Evolutionary conservation across 2,113 vertebrate genomes (phyloP).

Genomic region (Entelurus aequoreus): DNA sequence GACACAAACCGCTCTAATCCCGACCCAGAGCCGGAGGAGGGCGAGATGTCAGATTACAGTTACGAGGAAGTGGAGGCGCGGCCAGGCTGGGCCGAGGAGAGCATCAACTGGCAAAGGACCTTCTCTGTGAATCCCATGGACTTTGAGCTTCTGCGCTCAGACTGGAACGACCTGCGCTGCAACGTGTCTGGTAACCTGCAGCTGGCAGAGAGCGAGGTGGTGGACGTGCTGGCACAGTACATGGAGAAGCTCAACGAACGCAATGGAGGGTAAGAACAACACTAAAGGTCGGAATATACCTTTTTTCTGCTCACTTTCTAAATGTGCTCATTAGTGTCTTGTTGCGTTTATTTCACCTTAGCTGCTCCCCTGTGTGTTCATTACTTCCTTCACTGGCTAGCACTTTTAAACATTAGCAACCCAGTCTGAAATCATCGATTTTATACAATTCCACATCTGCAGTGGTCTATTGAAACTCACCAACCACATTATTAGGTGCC

Average conservation of each 20-base stretch:
- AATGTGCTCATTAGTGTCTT: conserved; percentile 15
- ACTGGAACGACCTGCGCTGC: conserved; percentile 98
- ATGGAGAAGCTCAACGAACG: conserved; percentile 93
- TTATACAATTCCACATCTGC: not conserved
- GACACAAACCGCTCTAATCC: conserved; percentile 57
- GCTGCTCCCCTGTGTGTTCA: conserved; percentile 16
- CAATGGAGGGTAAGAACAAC: conserved; percentile 79
- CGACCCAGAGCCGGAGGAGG: conserved; percentile 71
- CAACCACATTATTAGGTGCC: not conserved
- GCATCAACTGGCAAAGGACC: conserved; percentile 95
- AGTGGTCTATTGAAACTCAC: not conserved
- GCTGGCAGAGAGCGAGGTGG: conserved; percentile 89
- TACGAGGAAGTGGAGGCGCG: conserved; percentile 81
- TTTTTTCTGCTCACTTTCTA: not conserved
- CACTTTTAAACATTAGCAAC: conserved; percentile 12
- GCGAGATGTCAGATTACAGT: conserved; percentile 83
- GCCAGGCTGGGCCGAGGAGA: conserved; percentile 85
- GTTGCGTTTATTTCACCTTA: conserved; percentile 17
- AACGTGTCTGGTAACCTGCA: conserved; percentile 96
- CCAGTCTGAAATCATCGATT: too few species aligned
- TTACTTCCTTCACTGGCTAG: conserved; percentile 17
- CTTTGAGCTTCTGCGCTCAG: conserved; percentile 92
- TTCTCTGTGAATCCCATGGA: conserved; percentile 92
- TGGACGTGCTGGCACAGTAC: conserved; percentile 91
- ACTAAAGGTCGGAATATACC: not conserved